Percentiles rank a stretch among this genome's conserved stretches.
Conservation (phyloP, 2,113 vertebrate genomes). For the Thinocorus orbignyianus region DNA sequence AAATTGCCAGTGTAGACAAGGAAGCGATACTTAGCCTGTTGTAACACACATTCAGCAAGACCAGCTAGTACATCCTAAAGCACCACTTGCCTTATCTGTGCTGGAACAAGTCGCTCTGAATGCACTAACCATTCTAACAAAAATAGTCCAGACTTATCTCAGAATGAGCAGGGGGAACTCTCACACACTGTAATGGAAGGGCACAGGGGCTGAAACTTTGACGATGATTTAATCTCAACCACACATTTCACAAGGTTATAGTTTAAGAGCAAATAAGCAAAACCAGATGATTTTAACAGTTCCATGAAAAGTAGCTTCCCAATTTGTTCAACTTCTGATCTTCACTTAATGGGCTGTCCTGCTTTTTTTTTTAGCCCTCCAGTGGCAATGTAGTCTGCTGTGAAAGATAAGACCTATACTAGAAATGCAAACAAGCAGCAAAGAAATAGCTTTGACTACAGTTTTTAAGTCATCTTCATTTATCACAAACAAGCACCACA, state of each 20-base stretch:
- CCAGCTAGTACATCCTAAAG: conserved; percentile 5
- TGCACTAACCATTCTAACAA: conserved; percentile 41
- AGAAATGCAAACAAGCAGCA: not conserved
- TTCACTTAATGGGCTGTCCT: conserved; percentile 13
- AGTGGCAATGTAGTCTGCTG: conserved; percentile 23
- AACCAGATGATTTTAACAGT: conserved; percentile 27
- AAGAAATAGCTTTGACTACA: conserved; percentile 40
- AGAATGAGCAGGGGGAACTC: conserved; percentile 17
- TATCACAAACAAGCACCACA: not conserved
- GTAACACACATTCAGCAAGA: conserved; percentile 29
- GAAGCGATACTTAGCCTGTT: conserved; percentile 15
- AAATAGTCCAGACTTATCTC: conserved; percentile 64
- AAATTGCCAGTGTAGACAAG: not conserved
- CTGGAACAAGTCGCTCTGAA: conserved; percentile 44
- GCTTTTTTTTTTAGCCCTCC: not conserved
- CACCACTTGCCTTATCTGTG: conserved; percentile 54
- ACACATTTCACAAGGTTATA: conserved; percentile 31
- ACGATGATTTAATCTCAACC: conserved; percentile 35
- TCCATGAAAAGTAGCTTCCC: conserved; percentile 28
- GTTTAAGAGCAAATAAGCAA: conserved; percentile 43
- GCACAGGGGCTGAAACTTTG: conserved; percentile 38
- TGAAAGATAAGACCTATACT: conserved; percentile 38
- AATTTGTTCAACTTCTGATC: conserved; percentile 56
- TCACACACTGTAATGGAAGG: conserved; percentile 22
- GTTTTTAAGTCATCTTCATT: not conserved